Percentiles rank a stretch among this genome's conserved stretches.
Conservation (phyloP, 2,888 invertebrate genomes). For the Catocala sponsa region DNA sequence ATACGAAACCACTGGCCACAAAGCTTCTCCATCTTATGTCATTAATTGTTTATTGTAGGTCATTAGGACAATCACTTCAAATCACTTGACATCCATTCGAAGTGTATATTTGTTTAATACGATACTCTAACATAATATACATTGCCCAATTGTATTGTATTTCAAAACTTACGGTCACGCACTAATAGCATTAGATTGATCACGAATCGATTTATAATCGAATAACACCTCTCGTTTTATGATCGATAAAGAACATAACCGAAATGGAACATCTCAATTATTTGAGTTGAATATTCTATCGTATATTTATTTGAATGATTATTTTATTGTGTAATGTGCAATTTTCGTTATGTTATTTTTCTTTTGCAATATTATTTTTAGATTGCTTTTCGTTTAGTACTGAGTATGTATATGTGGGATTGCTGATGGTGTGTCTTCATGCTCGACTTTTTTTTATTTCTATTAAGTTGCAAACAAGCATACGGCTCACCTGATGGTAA, state of each 20-base stretch:
- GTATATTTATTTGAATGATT: constrained; percentile 29
- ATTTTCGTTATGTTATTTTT: constrained; percentile 6
- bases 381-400: no score
- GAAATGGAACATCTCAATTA: constrained; percentile 55
- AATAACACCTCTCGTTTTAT: constrained; percentile 46
- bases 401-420: no score
- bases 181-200: constrained; percentile 60
- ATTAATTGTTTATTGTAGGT: no score
- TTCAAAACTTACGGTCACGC: constrained; percentile 62
- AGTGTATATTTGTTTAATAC: constrained; percentile 45
- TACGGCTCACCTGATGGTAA: no score
- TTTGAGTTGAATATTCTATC: constrained; percentile 18
- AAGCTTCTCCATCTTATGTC: no score
- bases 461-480: no score
- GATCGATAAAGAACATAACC: constrained; percentile 37
- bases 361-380: not conserved
- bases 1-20: no score
- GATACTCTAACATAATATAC: constrained; percentile 50
- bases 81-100: constrained; percentile 18
- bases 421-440: no score
- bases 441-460: no score
- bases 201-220: constrained; percentile 55
- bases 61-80: not conserved
- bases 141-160: constrained; percentile 58
- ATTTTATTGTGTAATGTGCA: constrained; percentile 21